Percentiles rank a stretch among this genome's conserved stretches.
Evolutionary conservation across 2,888 invertebrate species (phyloP).

Genomic region (Antitype chi): DNA sequence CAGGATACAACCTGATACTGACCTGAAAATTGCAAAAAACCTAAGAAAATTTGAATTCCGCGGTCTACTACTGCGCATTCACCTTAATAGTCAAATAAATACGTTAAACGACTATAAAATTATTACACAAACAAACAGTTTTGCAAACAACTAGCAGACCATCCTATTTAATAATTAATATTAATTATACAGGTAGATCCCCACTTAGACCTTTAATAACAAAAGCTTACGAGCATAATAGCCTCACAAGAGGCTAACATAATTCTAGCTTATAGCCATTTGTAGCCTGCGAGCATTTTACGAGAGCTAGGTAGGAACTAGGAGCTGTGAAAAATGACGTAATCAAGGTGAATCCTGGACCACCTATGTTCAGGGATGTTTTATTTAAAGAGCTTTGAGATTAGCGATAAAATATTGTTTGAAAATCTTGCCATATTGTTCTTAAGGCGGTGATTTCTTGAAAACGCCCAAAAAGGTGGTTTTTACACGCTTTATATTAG

Average conservation of each 20-base stretch:
- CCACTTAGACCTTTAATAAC: conserved; percentile 42
- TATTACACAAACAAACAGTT: conserved; percentile 13
- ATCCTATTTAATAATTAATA: conserved; percentile 38
- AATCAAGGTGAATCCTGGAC: conserved; percentile 40
- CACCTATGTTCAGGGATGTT: background rate
- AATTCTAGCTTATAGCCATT: conserved; percentile 56
- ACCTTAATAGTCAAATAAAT: conserved; percentile 29
- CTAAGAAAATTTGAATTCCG: too few relatives aligned
- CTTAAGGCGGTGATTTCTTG: too few relatives aligned
- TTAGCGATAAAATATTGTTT: background rate
- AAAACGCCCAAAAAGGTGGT: too few relatives aligned
- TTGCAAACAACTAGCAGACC: background rate
- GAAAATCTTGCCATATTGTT: too few relatives aligned
- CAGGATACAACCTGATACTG: too few relatives aligned
- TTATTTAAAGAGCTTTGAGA: conserved; percentile 22
- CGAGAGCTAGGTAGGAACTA: conserved; percentile 18
- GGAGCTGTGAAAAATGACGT: conserved; percentile 40
- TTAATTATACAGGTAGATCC: conserved; percentile 32
- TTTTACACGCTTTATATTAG: too few relatives aligned
- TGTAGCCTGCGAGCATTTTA: conserved; percentile 50
- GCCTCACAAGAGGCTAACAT: conserved; percentile 45
- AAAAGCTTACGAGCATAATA: conserved; percentile 44
- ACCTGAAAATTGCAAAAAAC: too few relatives aligned
- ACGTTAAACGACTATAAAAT: conserved; percentile 24
- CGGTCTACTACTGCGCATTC: too few relatives aligned